phyloP scores from a whole-genome alignment of 2,113 vertebrate genomes.

The Dicentrarchus labrax region DNA sequence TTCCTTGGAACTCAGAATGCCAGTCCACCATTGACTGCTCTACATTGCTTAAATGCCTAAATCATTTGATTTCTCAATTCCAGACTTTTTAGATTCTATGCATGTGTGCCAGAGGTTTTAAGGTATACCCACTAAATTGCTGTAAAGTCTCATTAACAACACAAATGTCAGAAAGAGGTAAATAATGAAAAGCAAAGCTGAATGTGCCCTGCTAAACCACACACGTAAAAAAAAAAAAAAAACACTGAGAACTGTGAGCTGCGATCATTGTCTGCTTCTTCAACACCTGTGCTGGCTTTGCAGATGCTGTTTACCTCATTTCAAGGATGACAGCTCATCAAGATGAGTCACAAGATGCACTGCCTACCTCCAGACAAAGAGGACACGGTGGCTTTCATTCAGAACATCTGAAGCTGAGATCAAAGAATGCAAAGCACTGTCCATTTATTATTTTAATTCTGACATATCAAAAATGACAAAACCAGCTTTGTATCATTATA shows the following conservation, averaged over 20 bases:
- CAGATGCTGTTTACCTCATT: conserved; percentile 59
- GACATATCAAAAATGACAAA: background rate
- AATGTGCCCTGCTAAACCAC: conserved; percentile 2
- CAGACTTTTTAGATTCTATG: background rate
- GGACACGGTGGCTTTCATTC: conserved; percentile 27
- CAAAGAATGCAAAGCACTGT: conserved; percentile 24
- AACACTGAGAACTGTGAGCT: background rate
- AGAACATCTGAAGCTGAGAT: conserved; percentile 31
- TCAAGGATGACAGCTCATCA: conserved; percentile 56
- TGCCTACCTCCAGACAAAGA: conserved; percentile 22
- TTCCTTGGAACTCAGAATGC: no score
- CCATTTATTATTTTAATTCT: conserved; percentile 17
- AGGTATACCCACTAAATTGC: background rate
- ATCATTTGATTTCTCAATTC: background rate
- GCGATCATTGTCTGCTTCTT: conserved; percentile 12
- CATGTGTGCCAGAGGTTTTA: background rate
- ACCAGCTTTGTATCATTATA: no score
- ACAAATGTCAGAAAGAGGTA: background rate
- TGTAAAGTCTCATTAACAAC: background rate
- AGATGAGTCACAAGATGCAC: conserved; percentile 45
- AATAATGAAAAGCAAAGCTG: background rate
- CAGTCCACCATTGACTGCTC: no score
- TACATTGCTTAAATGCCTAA: background rate
- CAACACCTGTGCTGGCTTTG: conserved; percentile 19
- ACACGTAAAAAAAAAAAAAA: background rate